Evolutionary conservation across 1,140 invertebrate species (phyloP), one percentile per base, ranked within the genome.

Genomic region (Lasaia peninsularis): DNA sequence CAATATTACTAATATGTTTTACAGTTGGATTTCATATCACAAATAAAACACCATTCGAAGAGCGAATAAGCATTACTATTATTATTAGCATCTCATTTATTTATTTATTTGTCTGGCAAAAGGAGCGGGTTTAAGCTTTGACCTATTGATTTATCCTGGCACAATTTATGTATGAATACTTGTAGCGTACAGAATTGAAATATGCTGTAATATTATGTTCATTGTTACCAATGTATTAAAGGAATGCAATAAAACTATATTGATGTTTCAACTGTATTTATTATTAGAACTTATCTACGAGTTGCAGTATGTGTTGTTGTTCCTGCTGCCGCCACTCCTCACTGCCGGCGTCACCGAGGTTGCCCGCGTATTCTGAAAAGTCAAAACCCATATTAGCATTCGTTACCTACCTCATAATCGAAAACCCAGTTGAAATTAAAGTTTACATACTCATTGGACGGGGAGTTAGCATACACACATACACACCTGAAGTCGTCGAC

Each of bases 281-380:
- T 57, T 61, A 52, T 72, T 69, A 98, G 90, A 99, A 98, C 86
- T 98, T 97, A 90, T 98, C 97, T 44, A 98, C 95, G 62, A 98
- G 91, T 82, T 97, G 95, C 60, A 98, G 85, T 77, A 98, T 97
- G 80, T 97, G 95, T 72, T 97, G 94, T 75, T 98, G 96, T 73
- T 98, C 97, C 73, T 95, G 93, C 83, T 96, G 94, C 75, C 94
- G 93, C 91, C 95, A 95, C 67, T 97, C 95, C 16, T 92, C 90
- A 67, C 91, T 91, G 49, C 95, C 95, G 18, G 93, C 95, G 78
- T 98, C 96, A 1, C 97, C 98, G 59, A 98, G 91, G 90, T 98
- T 98, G 18, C 97, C 97, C 31, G 97, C 97, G 84, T 98, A 99
- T 90, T 98, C 97, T 96, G 83, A 31, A 89, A 60, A 65, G 24